A percentile compares a stretch with the other conserved stretches of the same genome.
These are phyloP conservation scores for Pogonomyrmex californicus DNA, from an alignment of 1,140 invertebrate genomes.

Conservation along the genomic window DNA sequence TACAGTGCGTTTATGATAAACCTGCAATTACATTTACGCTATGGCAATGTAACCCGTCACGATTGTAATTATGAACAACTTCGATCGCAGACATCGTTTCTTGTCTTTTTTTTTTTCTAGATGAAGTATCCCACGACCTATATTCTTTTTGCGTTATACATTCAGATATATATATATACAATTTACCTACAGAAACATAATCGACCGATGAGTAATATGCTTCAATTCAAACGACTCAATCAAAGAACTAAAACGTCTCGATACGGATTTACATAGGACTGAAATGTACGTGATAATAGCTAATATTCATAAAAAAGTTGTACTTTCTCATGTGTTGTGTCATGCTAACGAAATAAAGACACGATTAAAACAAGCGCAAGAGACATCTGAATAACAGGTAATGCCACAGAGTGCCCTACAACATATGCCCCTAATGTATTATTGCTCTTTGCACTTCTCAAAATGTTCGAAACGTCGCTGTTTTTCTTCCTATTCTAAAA, in stretches of 20 bases:
- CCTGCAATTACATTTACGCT: conserved; percentile 24
- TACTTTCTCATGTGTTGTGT: conserved; percentile 46
- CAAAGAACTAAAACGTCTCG: conserved; percentile 47
- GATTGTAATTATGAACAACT: conserved; percentile 1
- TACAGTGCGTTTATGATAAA: conserved; percentile 21
- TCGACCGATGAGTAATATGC: conserved; percentile 3
- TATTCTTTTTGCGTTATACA: conserved; percentile 11
- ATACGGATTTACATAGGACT: conserved; percentile 16
- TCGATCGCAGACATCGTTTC: not conserved
- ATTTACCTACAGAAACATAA: conserved; percentile 54
- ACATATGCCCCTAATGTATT: conserved; percentile 75
- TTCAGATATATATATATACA: conserved; percentile 60
- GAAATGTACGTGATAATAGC: conserved; percentile 31
- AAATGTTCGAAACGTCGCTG: conserved; percentile 72
- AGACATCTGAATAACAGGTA: conserved; percentile 74
- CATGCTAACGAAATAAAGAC: conserved; percentile 47
- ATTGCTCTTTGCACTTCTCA: conserved; percentile 79
- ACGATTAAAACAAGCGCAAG: conserved; percentile 53
- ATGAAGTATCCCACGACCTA: conserved; percentile 56
- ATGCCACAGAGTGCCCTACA: conserved; percentile 80
- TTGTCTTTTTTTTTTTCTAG: conserved; percentile 45
- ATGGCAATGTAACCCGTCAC: conserved; percentile 41
- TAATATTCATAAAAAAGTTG: conserved; percentile 58
- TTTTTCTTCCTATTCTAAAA: conserved; percentile 68
- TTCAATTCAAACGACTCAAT: not conserved